Conservation (phyloP, 2,113 vertebrate genomes). For the Ploceus nigricollis region DNA sequence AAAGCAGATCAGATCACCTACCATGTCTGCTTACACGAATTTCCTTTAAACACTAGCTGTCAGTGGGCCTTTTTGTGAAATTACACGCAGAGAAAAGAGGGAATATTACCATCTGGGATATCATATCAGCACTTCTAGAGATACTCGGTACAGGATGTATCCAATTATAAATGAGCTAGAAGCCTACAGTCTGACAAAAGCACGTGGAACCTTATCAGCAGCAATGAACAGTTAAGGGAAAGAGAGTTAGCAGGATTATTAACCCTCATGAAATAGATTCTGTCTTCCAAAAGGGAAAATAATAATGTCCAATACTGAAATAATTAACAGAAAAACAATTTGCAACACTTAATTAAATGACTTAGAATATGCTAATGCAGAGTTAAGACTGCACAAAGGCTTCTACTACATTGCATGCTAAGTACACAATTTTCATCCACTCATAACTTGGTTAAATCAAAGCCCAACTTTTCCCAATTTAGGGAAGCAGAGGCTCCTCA, state of each 20-base stretch:
- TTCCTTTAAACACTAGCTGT: constrained; percentile 42
- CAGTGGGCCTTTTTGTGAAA: constrained; percentile 47
- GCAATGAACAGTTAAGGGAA: constrained; percentile 16
- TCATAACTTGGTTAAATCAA: constrained; percentile 34
- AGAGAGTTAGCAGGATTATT: constrained; percentile 34
- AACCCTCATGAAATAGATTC: constrained; percentile 53
- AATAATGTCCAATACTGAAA: constrained; percentile 58
- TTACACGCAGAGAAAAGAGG: constrained; percentile 21
- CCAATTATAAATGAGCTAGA: constrained; percentile 56
- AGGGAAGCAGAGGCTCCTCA: neutral
- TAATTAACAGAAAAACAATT: constrained; percentile 65
- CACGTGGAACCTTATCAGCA: constrained; percentile 52
- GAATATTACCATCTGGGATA: constrained; percentile 59
- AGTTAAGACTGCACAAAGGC: constrained; percentile 11
- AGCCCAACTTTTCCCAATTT: constrained; percentile 24
- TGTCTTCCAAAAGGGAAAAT: constrained; percentile 43
- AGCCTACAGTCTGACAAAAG: constrained; percentile 45
- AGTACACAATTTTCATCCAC: neutral
- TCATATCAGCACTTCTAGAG: constrained; percentile 54
- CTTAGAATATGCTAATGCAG: constrained; percentile 52
- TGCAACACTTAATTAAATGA: constrained; percentile 58
- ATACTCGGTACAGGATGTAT: constrained; percentile 52
- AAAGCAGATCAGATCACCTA: constrained; percentile 24
- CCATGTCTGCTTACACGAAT: constrained; percentile 1
- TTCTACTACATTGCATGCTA: constrained; percentile 4